Base-by-base conservation (phyloP, 2,888 invertebrate species). In the Leptothorax acervorum region DNA sequence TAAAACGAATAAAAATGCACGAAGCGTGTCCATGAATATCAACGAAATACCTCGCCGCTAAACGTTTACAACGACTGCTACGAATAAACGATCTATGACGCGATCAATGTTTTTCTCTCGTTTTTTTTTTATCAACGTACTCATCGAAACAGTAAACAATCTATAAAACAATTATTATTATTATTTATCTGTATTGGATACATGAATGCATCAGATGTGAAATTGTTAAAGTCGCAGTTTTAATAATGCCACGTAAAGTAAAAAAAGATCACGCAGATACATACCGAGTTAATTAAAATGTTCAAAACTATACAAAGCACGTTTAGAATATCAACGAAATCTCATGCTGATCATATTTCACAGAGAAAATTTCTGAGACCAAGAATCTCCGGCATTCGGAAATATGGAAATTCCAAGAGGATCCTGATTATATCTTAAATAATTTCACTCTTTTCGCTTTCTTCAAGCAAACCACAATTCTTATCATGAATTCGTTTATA, bases 1-100 rank as follows among this genome's bases (percentile, higher is more conserved):
- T 81, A 81, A 71, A 81, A 81, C 60, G 71, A 81, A 81, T 79
- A 71, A 71, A 81, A 81, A 62, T 78, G 68, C 68, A n/a, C 78
- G 45, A 55, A 68, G 68, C 78, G 57, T 78, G 78, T 68, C 55
- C 78, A 68, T 78, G 78, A 78, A 78, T 78, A 78, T 68, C 78
- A 78, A 78, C 78, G 68, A 78, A 78, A 55, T 55, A 55, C 39
- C 28, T 18, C 81, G 62, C 42, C 48, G 74, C 48, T 81, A 81
- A 81, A 71, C 48, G 75, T 81, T 81, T 74, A 51, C 75, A 81
- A 35, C 74, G 74, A 73, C 31, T 60, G 23, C 55, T 74, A 60
- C 51, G 60, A 62, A 23, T 62, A 62, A 81, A 81, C 73, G 57
- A 78, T 78, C 78, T 68, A 78, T 78, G 55, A 68, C 53, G n/a